Evolutionary conservation across 2,113 vertebrate genomes (phyloP).

Genomic region (Otis tarda): DNA sequence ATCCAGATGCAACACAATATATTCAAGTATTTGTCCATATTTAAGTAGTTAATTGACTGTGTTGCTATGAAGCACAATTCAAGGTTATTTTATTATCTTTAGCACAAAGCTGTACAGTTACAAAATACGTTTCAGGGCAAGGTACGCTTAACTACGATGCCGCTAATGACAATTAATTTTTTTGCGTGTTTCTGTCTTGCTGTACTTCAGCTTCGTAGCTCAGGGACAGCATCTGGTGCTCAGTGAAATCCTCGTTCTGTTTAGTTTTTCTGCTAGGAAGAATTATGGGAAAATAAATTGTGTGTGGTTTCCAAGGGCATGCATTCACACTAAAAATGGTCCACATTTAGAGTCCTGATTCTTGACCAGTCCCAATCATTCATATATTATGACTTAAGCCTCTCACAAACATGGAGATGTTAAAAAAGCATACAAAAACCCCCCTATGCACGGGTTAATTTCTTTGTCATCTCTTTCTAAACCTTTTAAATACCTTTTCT

Average conservation of each 20-base stretch:
- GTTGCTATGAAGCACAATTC: conserved; percentile 16
- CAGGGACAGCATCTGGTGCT: not conserved
- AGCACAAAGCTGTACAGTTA: not conserved
- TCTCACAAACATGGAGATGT: not conserved
- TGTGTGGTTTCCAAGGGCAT: conserved; percentile 2
- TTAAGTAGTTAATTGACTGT: conserved; percentile 43
- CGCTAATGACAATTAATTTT: not conserved
- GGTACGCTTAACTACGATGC: not conserved
- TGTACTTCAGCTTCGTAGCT: not conserved
- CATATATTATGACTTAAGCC: not conserved
- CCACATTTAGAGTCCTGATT: not conserved
- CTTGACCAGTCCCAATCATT: not conserved
- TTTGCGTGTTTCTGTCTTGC: not conserved
- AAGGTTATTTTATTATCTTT: conserved; percentile 52
- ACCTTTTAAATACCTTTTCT: not conserved
- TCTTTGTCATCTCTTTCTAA: not conserved
- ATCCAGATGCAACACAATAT: not conserved
- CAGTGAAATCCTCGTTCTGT: not conserved
- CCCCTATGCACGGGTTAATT: not conserved
- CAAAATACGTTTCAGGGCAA: not conserved
- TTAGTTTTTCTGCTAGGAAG: not conserved
- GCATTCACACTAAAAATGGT: not conserved
- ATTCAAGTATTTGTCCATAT: conserved; percentile 45
- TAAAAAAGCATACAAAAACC: not conserved
- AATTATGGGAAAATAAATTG: not conserved